A percentile compares a stretch with the other conserved stretches of the same genome.
These are phyloP conservation scores for Brachionus rubens DNA, from an alignment of 1,140 invertebrate genomes.

Conservation along the genomic window DNA sequence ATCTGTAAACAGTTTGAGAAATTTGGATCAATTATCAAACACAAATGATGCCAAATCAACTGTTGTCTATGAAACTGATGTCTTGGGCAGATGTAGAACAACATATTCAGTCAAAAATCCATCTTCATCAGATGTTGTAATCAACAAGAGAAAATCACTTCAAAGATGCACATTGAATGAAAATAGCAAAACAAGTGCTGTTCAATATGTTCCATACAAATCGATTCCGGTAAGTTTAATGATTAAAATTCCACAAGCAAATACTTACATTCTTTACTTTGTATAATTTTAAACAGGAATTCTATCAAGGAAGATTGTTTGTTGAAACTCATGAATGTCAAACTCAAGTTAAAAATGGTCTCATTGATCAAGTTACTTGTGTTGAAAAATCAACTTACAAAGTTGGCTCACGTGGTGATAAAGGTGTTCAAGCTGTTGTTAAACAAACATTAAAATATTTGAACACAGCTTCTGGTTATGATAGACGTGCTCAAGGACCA, in stretches of 20 bases:
- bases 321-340: slow-evolving; percentile 23
- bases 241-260: no score
- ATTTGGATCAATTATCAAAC: slow-evolving; percentile 16
- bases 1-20: neutral
- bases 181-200: slow-evolving; percentile 30
- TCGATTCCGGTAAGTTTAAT: no score
- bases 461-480: neutral
- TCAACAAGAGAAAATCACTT: slow-evolving; percentile 2
- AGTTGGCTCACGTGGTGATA: slow-evolving; percentile 19
- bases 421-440: slow-evolving; percentile 42
- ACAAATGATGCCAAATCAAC: slow-evolving; percentile 9
- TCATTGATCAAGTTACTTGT: slow-evolving; percentile 30
- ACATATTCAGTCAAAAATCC: slow-evolving; percentile 8
- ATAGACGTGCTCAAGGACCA: slow-evolving; percentile 27
- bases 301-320: slow-evolving; percentile 41
- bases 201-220: slow-evolving; percentile 38
- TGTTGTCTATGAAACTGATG: slow-evolving; percentile 43
- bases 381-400: slow-evolving; percentile 39
- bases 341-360: neutral
- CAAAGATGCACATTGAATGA: slow-evolving; percentile 45
- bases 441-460: slow-evolving; percentile 38
- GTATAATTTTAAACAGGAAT: no score
- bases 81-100: slow-evolving; percentile 39
- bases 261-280: no score
- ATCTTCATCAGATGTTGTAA: neutral